Evolutionary conservation across 2,888 invertebrate species (phyloP), one percentile per base, ranked within the genome.

Genomic region (Melanchra persicariae): DNA sequence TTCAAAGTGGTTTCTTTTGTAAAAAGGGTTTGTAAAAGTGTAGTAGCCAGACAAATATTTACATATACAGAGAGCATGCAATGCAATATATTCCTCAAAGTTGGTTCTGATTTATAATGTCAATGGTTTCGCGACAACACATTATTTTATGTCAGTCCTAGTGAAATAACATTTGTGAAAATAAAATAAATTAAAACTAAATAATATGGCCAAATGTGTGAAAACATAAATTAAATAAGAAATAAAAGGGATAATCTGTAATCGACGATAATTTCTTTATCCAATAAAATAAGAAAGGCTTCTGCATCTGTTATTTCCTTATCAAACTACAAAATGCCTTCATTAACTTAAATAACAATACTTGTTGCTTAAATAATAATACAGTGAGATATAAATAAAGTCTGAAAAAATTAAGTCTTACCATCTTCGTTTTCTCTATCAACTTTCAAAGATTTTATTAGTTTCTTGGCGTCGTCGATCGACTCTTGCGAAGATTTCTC

Each of bases 351-450:
- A 73, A 64, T 60, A 69, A 70, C 61, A 77, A 65, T 74, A 67
- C 40, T 64, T 69, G 19, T 61, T 70, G 73, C n/a, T n/a, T n/a
- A n/a, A n/a, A 57, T 70, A 66, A 75, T 55, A 52, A 76, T 66
- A 30, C 7, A 55, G 26, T 49, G 19, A 51, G 19, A 12, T 26
- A n/a, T 40, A 51, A 59, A 54, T 59, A 49, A 64, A 37, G 43
- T 83, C 72, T 80, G 8, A 55, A 62, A 55, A 70, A 70, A 52
- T 88, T 72, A 87, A 80, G 73, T 87, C 93, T 96, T 95, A 96
- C 96, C 96, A 80, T 96, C 95, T 37, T 95, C 95, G 66, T 95
- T 95, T 55, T 95, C 95, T 87, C 93, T 92, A 91, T 94, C 96
- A 73, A 95, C 93, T 93, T 95, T 96, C 77, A 96, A 91, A 5